Base-by-base conservation (phyloP, 2,113 vertebrate genomes). In the Marcusenius ussheri region DNA sequence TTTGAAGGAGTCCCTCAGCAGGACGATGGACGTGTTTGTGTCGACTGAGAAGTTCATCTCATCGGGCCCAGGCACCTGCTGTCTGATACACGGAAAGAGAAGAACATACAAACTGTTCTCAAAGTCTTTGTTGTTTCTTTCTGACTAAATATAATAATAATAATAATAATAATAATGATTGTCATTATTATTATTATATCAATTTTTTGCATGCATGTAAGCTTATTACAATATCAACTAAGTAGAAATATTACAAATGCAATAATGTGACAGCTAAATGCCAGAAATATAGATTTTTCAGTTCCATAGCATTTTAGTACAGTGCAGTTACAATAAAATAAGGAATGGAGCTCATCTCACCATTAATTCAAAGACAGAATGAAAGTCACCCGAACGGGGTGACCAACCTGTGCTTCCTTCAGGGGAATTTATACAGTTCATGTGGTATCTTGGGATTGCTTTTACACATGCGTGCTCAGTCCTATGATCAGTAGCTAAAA, bases 1-100 rank as follows among this genome's bases (percentile, higher is more conserved):
- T n/a, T n/a, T n/a, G n/a, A n/a, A n/a, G n/a, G n/a, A n/a, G n/a
- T 96, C 95, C 83, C 91, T 74, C 47, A 90, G 0, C 1, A 2
- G 15, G 58, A 27, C 3, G 24, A 3, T 24, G 47, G 58, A 42
- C 7, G 66, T 19, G 85, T 90, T 88, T 39, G 21, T 77, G 42
- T 77, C 21, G 1, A 70, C 45, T 31, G 62, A 74, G 88, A 89
- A 31, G 88, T 89, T 89, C 88, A 89, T 89, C 42, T 24, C 46
- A 17, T 74, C 21, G 8, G 27, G 15, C n/a, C 5, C 11, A 27
- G 49, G 7, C n/a, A 46, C 15, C 88, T 17, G 24, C 56, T 74
- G 0, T 39, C 88, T 89, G 62, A 49, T 0, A 31, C 2, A 39
- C 3, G 27, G 27, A 39, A 10, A 77, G 31, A 89, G 66, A 89